Conservation (phyloP, 2,113 vertebrate genomes). For the Apteryx owenii region DNA sequence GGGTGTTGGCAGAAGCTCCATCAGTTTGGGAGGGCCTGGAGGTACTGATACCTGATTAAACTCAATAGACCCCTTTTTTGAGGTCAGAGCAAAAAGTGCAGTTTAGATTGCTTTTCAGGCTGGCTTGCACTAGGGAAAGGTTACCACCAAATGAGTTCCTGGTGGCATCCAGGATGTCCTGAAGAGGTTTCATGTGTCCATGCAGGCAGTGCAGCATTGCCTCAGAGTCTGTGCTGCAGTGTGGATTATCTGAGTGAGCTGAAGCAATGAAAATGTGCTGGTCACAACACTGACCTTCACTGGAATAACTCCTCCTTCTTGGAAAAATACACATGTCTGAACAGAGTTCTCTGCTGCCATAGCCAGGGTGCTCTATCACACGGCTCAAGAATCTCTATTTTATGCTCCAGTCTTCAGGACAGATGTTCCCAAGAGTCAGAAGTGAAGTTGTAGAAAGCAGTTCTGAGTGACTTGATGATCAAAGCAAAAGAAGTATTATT, state of each 20-base stretch:
- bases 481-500: neutral
- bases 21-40: neutral
- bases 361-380: neutral
- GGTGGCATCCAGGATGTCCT: neutral
- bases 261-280: neutral
- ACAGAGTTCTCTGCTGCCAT: neutral
- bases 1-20: neutral
- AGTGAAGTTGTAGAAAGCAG: neutral
- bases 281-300: neutral
- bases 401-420: neutral
- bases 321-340: neutral
- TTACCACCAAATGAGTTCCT: neutral
- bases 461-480: neutral
- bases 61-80: neutral
- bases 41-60: neutral
- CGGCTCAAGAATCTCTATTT: neutral
- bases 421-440: neutral
- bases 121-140: neutral
- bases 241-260: neutral
- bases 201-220: neutral
- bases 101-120: neutral
- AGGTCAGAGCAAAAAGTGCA: neutral
- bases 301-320: neutral
- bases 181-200: neutral
- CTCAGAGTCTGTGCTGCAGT: neutral